Conservation (phyloP, 2,113 vertebrate species). For the Cranoglanis bouderius region DNA sequence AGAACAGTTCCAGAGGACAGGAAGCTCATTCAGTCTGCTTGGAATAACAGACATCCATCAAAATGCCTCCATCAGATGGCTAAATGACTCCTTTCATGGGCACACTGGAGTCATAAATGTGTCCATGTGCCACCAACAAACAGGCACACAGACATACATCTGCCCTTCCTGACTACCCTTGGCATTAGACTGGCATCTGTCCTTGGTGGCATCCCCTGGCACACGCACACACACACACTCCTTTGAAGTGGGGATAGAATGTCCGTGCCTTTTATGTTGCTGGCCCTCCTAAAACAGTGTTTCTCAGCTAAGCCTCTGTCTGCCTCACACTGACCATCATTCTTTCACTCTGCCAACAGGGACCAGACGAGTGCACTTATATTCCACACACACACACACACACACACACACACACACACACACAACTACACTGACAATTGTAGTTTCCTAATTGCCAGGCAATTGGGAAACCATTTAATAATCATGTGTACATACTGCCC, state of each 20-base stretch:
- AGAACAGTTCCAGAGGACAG: not conserved
- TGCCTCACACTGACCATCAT: slow-evolving; percentile 65
- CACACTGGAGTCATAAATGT: slow-evolving; percentile 18
- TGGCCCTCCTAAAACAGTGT: slow-evolving; percentile 68
- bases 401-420: not conserved
- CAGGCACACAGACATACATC: slow-evolving; percentile 28
- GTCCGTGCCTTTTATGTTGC: slow-evolving; percentile 76
- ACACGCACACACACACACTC: slow-evolving; percentile 50
- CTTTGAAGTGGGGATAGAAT: slow-evolving; percentile 78
- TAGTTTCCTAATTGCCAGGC: not conserved
- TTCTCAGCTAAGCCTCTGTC: slow-evolving; percentile 70
- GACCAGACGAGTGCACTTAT: not conserved
- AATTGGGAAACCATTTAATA: not conserved
- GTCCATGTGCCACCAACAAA: slow-evolving; percentile 7
- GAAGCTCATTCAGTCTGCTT: slow-evolving; percentile 1
- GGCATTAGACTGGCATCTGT: slow-evolving; percentile 70
- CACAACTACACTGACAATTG: not conserved
- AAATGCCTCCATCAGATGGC: not conserved
- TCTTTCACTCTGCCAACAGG: slow-evolving; percentile 50
- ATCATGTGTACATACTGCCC: not conserved
- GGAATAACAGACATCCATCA: slow-evolving; percentile 16
- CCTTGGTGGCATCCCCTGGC: slow-evolving; percentile 66
- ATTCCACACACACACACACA: not conserved
- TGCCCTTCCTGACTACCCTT: slow-evolving; percentile 29
- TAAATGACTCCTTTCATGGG: slow-evolving; percentile 24